A percentile compares a stretch with the other conserved stretches of the same genome.
Evolutionary conservation across 2,113 vertebrate species (phyloP).

Genomic region (Periophthalmus modestus): DNA sequence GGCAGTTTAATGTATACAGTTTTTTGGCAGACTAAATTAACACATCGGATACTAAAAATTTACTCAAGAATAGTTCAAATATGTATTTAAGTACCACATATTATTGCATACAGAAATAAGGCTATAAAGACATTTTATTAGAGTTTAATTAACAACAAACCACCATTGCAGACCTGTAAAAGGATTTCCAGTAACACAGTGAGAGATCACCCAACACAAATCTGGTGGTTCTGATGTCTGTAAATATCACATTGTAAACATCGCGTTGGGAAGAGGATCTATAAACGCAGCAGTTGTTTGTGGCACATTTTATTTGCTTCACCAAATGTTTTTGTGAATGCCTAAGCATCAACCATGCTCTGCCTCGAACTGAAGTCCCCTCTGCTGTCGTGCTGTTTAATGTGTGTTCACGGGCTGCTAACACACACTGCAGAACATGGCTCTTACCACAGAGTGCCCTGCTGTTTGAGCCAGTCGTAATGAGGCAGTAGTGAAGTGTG

Average conservation of each 20-base stretch:
- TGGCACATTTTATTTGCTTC: constrained; percentile 53
- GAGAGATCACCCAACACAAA: constrained; percentile 57
- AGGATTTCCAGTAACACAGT: constrained; percentile 5
- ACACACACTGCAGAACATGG: constrained; percentile 42
- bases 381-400: constrained; percentile 47
- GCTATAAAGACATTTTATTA: neutral
- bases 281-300: constrained; percentile 60
- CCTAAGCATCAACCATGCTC: constrained; percentile 44
- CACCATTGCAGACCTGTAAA: constrained; percentile 17
- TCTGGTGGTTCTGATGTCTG: constrained; percentile 46
- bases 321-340: constrained; percentile 59
- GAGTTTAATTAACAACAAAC: neutral
- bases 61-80: neutral
- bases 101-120: neutral
- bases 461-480: constrained; percentile 59
- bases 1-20: no score
- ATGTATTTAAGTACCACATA: neutral
- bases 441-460: constrained; percentile 50
- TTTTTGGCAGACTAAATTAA: no score
- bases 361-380: constrained; percentile 27
- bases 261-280: constrained; percentile 51
- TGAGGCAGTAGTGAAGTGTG: constrained; percentile 55
- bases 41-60: neutral
- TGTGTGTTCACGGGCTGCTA: constrained; percentile 46
- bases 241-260: constrained; percentile 46